These are phyloP conservation scores for Muraenolepis orangiensis DNA, from an alignment of 2,797 vertebrate genomes.

Conservation along the genomic window DNA sequence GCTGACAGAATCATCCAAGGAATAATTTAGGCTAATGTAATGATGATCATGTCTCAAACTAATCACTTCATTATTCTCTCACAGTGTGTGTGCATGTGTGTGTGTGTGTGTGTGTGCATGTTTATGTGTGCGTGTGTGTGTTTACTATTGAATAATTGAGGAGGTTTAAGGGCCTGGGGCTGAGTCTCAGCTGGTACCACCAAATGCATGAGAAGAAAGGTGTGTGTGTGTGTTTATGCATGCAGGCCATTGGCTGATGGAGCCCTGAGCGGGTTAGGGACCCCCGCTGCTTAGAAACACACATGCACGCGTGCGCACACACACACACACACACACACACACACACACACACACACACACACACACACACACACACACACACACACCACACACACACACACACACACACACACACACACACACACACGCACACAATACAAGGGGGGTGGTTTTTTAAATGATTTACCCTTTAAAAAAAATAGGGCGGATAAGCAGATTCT, in stretches of 20 bases:
- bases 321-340: no score
- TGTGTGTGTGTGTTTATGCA: slow-evolving; percentile 2
- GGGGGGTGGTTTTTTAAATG: no score
- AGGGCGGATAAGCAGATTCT: no score
- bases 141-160: neutral
- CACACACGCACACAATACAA: no score
- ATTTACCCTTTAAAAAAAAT: no score
- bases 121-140: neutral
- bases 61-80: neutral
- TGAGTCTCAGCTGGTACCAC: neutral
- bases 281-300: neutral
- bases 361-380: no score
- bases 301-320: neutral
- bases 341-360: no score
- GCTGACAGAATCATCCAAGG: neutral
- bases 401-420: no score
- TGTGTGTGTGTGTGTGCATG: neutral
- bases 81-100: neutral
- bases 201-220: neutral
- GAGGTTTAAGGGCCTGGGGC: neutral
- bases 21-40: neutral
- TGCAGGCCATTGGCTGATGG: neutral
- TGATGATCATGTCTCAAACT: neutral
- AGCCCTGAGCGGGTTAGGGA: neutral
- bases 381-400: no score